Evolutionary conservation across 2,888 invertebrate species (phyloP).

Genomic region (Hyalella azteca): DNA sequence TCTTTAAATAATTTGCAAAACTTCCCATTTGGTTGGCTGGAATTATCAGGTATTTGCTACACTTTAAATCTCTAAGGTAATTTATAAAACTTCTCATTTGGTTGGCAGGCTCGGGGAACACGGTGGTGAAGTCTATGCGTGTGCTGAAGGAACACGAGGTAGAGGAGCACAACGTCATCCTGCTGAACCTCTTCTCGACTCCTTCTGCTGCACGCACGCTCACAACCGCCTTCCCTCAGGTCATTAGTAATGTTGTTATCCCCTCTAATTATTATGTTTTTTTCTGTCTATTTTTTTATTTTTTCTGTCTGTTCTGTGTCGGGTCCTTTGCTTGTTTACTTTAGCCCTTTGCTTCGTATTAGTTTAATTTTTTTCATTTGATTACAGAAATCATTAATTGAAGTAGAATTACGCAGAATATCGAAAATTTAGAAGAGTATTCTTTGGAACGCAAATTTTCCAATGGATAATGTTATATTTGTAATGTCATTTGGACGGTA

Average conservation of each 20-base stretch:
- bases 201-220: constrained; percentile 86
- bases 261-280: no score
- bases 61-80: not conserved
- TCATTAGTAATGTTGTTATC: not conserved
- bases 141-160: constrained; percentile 94
- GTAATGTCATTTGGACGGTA: no score
- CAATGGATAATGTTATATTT: no score
- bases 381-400: no score
- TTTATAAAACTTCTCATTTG: not conserved
- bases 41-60: not conserved
- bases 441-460: no score
- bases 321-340: not conserved
- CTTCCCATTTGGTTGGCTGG: no score
- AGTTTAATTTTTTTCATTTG: no score
- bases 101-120: constrained; percentile 82
- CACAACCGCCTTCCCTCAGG: constrained; percentile 76
- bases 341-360: not conserved
- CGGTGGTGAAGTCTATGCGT: constrained; percentile 90
- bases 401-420: no score
- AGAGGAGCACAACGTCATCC: constrained; percentile 88
- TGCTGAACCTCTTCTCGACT: constrained; percentile 97
- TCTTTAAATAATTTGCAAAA: no score
- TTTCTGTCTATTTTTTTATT: not conserved
- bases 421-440: no score
- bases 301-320: not conserved